phyloP scores from a whole-genome alignment of 2,888 invertebrate species.

The Poecilobothrus nobilitatus region DNA sequence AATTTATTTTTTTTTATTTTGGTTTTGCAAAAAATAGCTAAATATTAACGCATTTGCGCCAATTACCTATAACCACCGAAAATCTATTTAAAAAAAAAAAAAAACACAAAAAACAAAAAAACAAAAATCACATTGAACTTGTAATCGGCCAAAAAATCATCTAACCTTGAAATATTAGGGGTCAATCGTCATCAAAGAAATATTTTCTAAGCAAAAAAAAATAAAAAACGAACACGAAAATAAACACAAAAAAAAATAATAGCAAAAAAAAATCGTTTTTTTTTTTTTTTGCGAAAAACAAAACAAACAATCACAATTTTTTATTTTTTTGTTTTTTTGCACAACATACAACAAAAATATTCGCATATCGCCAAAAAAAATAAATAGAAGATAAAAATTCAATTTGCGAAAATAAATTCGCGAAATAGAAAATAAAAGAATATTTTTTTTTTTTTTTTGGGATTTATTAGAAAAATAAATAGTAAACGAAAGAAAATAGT shows the following conservation, averaged over 20 bases:
- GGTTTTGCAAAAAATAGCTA: not conserved
- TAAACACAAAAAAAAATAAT: not conserved
- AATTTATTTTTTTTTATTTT: not conserved
- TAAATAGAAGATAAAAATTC: not conserved
- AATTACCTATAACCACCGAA: not conserved
- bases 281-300: not conserved
- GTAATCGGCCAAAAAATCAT: not conserved
- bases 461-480: too few species aligned
- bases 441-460: too few species aligned
- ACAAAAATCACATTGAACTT: not conserved
- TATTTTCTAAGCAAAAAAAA: not conserved
- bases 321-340: not conserved
- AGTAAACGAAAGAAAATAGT: too few species aligned
- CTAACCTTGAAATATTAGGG: conserved; percentile 6
- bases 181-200: not conserved
- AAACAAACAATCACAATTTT: not conserved
- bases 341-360: not conserved
- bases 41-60: conserved; percentile 1
- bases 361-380: not conserved
- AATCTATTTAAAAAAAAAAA: too few species aligned
- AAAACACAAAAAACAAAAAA: too few species aligned
- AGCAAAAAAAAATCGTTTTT: not conserved
- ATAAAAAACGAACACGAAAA: not conserved
- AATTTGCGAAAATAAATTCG: not conserved
- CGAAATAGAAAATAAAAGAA: not conserved